phyloP scores from a whole-genome alignment of 2,113 vertebrate genomes.

The Etia nguti region DNA sequence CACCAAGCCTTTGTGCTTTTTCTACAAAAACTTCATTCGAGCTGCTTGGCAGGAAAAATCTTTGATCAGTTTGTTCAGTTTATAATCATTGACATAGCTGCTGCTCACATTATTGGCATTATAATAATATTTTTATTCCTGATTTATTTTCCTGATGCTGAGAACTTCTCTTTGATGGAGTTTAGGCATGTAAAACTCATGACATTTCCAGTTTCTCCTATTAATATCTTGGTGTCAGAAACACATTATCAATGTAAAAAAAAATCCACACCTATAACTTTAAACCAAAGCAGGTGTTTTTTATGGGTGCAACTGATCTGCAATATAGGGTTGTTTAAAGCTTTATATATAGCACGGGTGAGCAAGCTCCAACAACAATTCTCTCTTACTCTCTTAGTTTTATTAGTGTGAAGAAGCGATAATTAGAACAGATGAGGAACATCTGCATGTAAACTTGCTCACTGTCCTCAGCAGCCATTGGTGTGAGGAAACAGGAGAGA shows the following conservation, averaged over 20 bases:
- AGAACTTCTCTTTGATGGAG: background rate
- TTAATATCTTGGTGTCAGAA: background rate
- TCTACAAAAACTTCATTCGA: background rate
- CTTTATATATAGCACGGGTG: background rate
- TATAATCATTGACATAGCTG: background rate
- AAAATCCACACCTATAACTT: background rate
- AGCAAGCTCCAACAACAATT: background rate
- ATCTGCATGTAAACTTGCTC: background rate
- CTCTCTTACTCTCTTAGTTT: background rate
- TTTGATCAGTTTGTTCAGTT: background rate
- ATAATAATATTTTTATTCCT: background rate
- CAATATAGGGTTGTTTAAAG: background rate
- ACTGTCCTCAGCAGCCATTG: background rate
- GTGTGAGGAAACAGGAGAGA: background rate
- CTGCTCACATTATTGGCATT: background rate
- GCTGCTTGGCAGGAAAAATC: background rate
- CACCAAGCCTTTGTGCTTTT: background rate
- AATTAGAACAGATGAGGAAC: slow-evolving; percentile 23
- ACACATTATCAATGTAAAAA: background rate
- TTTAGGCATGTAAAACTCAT: background rate
- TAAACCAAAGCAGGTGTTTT: background rate
- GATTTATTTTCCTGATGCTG: background rate
- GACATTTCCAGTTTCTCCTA: background rate
- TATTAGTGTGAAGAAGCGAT: background rate
- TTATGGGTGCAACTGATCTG: background rate